Evolutionary conservation across 1,140 invertebrate species (phyloP), one percentile per base, ranked within the genome.

Genomic region (Zaprionus camerounensis): DNA sequence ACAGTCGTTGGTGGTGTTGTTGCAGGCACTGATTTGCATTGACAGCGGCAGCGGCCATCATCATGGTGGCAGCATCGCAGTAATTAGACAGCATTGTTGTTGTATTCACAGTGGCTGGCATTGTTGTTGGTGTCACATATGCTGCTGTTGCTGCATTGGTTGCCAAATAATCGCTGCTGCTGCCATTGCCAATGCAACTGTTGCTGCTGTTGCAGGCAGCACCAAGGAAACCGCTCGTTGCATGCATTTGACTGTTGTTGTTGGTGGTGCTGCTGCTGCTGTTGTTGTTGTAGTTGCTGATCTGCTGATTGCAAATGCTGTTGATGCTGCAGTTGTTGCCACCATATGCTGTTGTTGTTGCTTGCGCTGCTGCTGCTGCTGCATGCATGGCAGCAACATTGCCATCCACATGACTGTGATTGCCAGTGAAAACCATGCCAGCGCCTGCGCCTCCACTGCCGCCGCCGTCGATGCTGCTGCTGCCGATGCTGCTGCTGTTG

Each of bases 1-100:
- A 76, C 75, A 90, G 62, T 44, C 91, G 84, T 56, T 91, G 91
- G 70, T 91, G 90, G 62, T 91, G 90, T 77, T 92, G 91, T 75
- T 92, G 91, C 76, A 92, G 78, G 81, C 91, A 92, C 59, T 92
- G 91, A 91, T 92, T 92, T 78, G 91, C 91, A 92, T 92, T 92
- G 77, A 92, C 91, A 70, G 91, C 91, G 28, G 91, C 91, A 38
- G 91, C 91, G 56, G 91, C 91, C 91, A 92, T 92, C 91, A 92
- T 92, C 91, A 92, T 92, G 61, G 91, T 92, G 9, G 91, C 91
- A 59, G 91, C 91, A 83, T 92, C 91, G 82, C 91, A 92, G 76
- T 92, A 92, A 85, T 92, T 92, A 78, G 91, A 92, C 82, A 92
- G 76, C 91, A 92, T 92, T 68, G 91, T 85, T 59, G 91, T 92